Conservation (phyloP, 2,113 vertebrate species). For the Labrus mixtus region DNA sequence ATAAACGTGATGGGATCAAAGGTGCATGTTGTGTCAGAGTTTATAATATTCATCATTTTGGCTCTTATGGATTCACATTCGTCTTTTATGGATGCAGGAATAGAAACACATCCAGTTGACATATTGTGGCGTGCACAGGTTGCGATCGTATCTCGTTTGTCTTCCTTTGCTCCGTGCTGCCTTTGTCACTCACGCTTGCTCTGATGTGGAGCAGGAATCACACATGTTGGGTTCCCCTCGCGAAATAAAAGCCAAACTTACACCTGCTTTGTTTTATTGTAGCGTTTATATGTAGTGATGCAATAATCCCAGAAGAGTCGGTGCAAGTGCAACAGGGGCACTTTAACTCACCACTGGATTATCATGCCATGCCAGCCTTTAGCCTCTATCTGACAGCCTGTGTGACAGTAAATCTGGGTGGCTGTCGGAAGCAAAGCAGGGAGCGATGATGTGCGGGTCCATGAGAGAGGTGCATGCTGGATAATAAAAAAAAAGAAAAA, state of each 20-base stretch:
- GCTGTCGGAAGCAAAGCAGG: conserved; percentile 7
- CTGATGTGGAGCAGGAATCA: conserved; percentile 21
- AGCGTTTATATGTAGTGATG: no score
- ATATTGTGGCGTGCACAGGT: background rate
- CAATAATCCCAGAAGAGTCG: background rate
- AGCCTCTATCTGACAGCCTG: background rate
- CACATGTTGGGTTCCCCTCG: background rate
- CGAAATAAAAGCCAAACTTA: background rate
- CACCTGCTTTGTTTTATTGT: background rate
- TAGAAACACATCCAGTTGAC: background rate
- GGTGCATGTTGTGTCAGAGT: background rate
- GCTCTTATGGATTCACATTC: background rate
- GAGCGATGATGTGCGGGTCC: background rate
- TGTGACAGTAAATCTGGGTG: background rate
- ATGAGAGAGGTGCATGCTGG: conserved; percentile 39
- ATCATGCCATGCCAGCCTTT: background rate
- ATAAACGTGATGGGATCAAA: background rate
- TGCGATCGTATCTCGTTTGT: background rate
- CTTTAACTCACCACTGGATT: background rate
- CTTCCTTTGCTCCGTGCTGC: background rate
- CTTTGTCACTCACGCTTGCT: conserved; percentile 54
- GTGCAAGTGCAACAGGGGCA: conserved; percentile 27
- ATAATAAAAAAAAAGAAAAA: conserved; percentile 5
- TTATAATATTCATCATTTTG: background rate
- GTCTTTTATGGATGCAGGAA: background rate